These are phyloP conservation scores for Atethmia centrago DNA, from an alignment of 2,888 invertebrate species.

Conservation along the genomic window DNA sequence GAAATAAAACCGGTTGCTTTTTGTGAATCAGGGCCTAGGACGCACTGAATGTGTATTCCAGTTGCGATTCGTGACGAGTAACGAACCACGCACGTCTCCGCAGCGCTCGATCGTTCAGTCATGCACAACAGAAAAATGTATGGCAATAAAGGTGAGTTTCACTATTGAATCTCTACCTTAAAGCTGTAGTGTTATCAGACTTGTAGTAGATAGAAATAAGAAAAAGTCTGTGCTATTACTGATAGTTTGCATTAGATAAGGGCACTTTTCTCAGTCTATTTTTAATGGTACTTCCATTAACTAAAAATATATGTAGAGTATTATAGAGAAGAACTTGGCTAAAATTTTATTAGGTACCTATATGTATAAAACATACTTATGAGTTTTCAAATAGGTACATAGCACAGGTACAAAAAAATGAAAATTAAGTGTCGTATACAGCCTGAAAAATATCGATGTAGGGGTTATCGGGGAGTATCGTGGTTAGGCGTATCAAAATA, in stretches of 20 bases:
- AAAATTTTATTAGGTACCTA: too few relatives aligned
- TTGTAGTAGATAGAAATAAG: background rate
- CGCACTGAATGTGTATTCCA: conserved; percentile 69
- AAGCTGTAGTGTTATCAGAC: background rate
- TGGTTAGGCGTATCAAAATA: too few relatives aligned
- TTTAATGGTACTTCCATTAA: background rate
- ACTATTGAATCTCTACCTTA: conserved; percentile 18
- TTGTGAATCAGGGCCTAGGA: conserved; percentile 43
- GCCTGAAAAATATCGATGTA: too few relatives aligned
- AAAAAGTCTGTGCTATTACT: background rate
- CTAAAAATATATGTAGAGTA: background rate
- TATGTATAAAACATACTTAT: too few relatives aligned
- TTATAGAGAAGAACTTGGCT: too few relatives aligned
- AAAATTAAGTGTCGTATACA: too few relatives aligned
- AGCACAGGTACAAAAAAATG: too few relatives aligned
- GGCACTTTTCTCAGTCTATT: background rate
- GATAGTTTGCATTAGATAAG: background rate
- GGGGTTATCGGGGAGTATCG: too few relatives aligned
- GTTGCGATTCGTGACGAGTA: conserved; percentile 74
- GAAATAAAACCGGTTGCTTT: conserved; percentile 30
- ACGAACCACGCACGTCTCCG: conserved; percentile 78
- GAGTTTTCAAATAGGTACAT: too few relatives aligned
- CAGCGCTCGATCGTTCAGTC: conserved; percentile 45
- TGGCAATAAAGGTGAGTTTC: conserved; percentile 38
- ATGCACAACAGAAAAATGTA: conserved; percentile 46